Base-by-base conservation (phyloP, 2,113 vertebrate genomes). In the Zapus hudsonius region DNA sequence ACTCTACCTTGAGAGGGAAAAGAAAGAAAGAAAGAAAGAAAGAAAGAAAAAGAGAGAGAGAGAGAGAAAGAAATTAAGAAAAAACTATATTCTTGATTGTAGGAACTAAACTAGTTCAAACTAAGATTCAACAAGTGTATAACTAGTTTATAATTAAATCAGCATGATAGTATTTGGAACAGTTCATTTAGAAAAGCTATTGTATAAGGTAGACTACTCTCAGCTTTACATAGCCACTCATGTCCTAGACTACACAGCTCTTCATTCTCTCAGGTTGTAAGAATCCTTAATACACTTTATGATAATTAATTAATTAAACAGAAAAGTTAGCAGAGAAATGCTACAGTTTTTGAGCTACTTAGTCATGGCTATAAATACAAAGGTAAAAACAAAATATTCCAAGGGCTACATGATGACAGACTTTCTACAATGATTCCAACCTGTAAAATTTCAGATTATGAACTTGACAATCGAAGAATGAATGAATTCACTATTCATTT, bases 301-400 rank as follows among this genome's bases (percentile, higher is more conserved):
- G 47, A 92, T 66, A 79, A 70, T 67, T 67, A n/a, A 33, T 31
- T 36, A 88, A 52, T 17, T 59, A 90, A 63, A 80, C 44, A 59
- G 78, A 23, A 89, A 89, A 89, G 59, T 57, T 92, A 40, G 78
- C 90, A 91, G 52, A 94, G 66, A 25, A 80, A 84, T 31, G 19
- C 13, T 44, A 79, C 29, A 79, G 66, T 92, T 94, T 87, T 25
- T 94, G 66, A 92, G 72, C 92, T 72, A 87, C 63, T 91, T 70
- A 95, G 22, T 94, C 85, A 91, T 40, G 52, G 75, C 76, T 80
- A 93, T 83, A 94, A 95, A 95, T 59, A 89, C 84, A 90, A 87
- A 93, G n/a, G 78, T 84, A 95, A 93, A 96, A 86, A 89, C 91
- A 87, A 90, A 75, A n/a, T n/a, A 94, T 25, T 80, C 67, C 78